phyloP scores from a whole-genome alignment of 2,888 invertebrate genomes.

The Conistra vaccinii region DNA sequence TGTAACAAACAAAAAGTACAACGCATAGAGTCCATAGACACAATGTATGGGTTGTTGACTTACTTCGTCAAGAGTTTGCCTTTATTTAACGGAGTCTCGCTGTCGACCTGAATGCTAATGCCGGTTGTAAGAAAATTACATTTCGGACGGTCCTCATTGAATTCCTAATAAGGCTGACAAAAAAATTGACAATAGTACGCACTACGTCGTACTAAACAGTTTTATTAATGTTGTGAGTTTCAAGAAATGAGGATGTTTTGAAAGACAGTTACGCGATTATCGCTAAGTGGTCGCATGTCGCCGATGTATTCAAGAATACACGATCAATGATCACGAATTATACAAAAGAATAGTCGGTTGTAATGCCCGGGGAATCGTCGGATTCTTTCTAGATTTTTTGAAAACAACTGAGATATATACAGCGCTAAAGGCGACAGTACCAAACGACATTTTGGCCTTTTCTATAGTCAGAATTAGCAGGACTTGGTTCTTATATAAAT shows the following conservation, averaged over 20 bases:
- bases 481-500: not conserved
- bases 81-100: constrained; percentile 78
- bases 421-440: constrained; percentile 74
- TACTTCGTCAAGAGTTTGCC: constrained; percentile 73
- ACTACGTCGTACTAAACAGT: constrained; percentile 57
- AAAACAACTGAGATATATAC: constrained; percentile 70
- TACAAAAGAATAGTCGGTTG: constrained; percentile 70
- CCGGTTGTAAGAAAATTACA: constrained; percentile 75
- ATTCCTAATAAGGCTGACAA: constrained; percentile 72
- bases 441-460: constrained; percentile 54
- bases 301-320: constrained; percentile 70
- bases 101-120: constrained; percentile 78
- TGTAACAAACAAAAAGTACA: constrained; percentile 83
- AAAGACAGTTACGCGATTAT: constrained; percentile 62
- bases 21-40: constrained; percentile 72
- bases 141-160: constrained; percentile 71
- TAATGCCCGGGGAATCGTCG: constrained; percentile 70
- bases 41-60: constrained; percentile 84
- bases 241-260: constrained; percentile 59
- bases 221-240: constrained; percentile 55
- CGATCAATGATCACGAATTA: constrained; percentile 69
- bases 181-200: constrained; percentile 65
- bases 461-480: constrained; percentile 41
- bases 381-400: constrained; percentile 74
- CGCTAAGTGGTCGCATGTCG: constrained; percentile 72